Conservation (phyloP, 1,140 invertebrate genomes). For the Achroia grisella region DNA sequence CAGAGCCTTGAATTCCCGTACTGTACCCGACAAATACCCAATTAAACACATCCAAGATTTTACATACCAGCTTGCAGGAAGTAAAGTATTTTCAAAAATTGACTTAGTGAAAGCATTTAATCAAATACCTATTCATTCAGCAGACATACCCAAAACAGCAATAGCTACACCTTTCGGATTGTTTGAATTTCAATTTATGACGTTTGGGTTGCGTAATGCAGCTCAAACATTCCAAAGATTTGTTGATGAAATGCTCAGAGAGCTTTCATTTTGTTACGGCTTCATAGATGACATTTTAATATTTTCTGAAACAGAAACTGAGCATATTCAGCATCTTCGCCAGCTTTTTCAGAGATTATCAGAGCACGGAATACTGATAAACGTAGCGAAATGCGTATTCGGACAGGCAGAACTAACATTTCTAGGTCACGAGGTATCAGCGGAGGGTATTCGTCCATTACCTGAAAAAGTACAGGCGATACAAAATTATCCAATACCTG, state of each 20-base stretch:
- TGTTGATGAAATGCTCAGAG: slow-evolving; percentile 31
- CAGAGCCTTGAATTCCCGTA: background rate
- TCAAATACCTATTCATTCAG: slow-evolving; percentile 42
- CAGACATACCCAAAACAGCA: slow-evolving; percentile 47
- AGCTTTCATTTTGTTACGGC: slow-evolving; percentile 35
- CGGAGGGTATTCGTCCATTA: background rate
- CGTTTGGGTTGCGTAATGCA: slow-evolving; percentile 15
- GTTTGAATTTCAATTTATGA: slow-evolving; percentile 30
- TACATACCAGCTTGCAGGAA: background rate
- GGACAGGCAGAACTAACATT: background rate
- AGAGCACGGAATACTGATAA: slow-evolving; percentile 1
- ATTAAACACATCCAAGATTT: slow-evolving; percentile 8
- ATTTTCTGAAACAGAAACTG: background rate
- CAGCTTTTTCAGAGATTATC: slow-evolving; percentile 1
- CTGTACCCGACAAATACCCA: slow-evolving; percentile 3
- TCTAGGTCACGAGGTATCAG: background rate
- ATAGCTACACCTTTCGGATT: slow-evolving; percentile 45
- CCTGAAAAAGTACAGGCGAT: background rate
- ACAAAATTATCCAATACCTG: background rate
- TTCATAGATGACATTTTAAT: slow-evolving; percentile 14
- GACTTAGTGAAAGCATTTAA: slow-evolving; percentile 7
- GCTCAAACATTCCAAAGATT: slow-evolving; percentile 40
- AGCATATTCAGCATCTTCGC: slow-evolving; percentile 6
- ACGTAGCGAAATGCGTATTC: slow-evolving; percentile 5
- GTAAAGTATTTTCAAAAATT: slow-evolving; percentile 2